Base-by-base conservation (phyloP, 2,888 invertebrate genomes). In the Tipula lateralis region DNA sequence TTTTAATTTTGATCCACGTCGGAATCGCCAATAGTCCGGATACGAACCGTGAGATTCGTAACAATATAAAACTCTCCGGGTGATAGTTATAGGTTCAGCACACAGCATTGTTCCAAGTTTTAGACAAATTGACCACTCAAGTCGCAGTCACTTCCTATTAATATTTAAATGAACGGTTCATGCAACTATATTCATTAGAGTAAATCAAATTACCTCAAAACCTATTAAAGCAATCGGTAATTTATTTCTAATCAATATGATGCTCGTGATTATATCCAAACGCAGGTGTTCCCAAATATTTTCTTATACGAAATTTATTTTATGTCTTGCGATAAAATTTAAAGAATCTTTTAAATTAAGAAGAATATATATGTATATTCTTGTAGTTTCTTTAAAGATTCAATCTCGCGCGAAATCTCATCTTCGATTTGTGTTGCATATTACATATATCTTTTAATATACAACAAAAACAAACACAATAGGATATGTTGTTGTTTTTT, bases 341-440 rank as follows among this genome's bases (percentile, higher is more conserved):
- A 66, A 66, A 66, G 66, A 66, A 66, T 66, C 66, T 66, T 66
- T 66, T 66, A 66, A 66, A 66, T 66, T 66, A 66, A 66, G 66
- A 19, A 66, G 24, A 66, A 66, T 66, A 66, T 9, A 66, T 66
- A 39, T 44, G 1, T 66, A n/a, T n/a, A n/a, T n/a, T n/a, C n/a
- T n/a, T n/a, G n/a, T n/a, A n/a, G n/a, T n/a, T n/a, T n/a, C 16
- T 16, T 24, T 24, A 24, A 66, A 66, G 66, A 66, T 66, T 66
- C 12, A 66, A 66, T 66, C 66, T 66, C 66, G 66, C 66, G 66
- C 66, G 66, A 66, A 66, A 66, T 66, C 66, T 66, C 66, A 66
- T 24, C 66, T 66, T 24, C 12, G 19, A 66, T 66, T 66, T 13
- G 19, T 66, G 66, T 66, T 66, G 24, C 9, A 44, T 44, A n/a